Evolutionary conservation across 2,113 vertebrate species (phyloP), one percentile per base, ranked within the genome.

Genomic region (Charadrius vociferus): DNA sequence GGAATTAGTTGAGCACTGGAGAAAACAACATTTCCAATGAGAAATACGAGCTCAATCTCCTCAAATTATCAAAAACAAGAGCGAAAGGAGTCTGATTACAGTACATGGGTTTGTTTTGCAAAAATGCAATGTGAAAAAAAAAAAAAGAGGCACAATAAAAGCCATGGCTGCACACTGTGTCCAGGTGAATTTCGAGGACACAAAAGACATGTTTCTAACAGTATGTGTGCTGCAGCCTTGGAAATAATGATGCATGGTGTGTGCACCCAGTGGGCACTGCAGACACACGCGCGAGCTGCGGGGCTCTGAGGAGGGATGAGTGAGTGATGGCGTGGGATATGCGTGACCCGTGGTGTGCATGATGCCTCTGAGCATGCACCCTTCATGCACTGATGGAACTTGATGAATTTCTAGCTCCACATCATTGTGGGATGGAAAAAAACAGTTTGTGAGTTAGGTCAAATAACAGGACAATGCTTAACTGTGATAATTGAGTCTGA

Each of bases 51-150:
- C 43, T 91, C 52, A 75, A 6, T 61, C 45, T 87, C 32, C 27
- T 65, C 45, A 90, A 58, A 81, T 81, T 80, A 81, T 68, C 65
- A 36, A 85, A 92, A 95, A 15, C 30, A 61, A 75, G 72, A 81
- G 29, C 43, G 88, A 80, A 77, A 61, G 14, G 23, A 67, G 34
- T 73, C 53, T 86, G 70, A 67, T n/a, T 83, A 55, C 20, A 50
- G 15, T 37, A n/a, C 6, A 14, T 55, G 8, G 20, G 55, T 79
- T 85, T 82, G 5, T 78, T 81, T 61, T 75, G 27, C 16, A 58
- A 72, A 95, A 84, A 32, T 21, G n/a, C 32, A 71, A 45, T 21
- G 12, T 67, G 19, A 10, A 8, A 20, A 19, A 50, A 56, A 41
- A 39, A 55, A 45, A 18, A 41, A 34, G 41, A 49, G 9, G 6